Evolutionary conservation across 2,888 invertebrate species (phyloP).

Genomic region (Lutraria lutraria): DNA sequence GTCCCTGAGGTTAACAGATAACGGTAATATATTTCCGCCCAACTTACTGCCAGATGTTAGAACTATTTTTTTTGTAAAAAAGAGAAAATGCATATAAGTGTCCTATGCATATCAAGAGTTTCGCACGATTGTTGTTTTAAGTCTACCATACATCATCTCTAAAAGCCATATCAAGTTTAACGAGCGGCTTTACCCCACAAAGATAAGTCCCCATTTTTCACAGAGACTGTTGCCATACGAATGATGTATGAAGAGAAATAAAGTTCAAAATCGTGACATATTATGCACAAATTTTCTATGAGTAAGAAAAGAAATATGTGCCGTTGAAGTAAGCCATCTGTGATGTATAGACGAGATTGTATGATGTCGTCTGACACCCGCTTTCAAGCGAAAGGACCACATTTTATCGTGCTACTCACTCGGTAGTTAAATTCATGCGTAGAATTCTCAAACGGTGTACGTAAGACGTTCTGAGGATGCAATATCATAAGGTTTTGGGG

Average conservation of each 20-base stretch:
- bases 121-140: not conserved
- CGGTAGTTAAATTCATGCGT: too few species aligned
- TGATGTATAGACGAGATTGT: not conserved
- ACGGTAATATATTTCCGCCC: too few species aligned
- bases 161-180: not conserved
- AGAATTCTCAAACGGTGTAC: too few species aligned
- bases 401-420: too few species aligned
- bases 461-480: too few species aligned
- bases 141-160: not conserved
- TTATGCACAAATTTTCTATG: constrained; percentile 20
- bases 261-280: constrained; percentile 46
- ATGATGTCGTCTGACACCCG: not conserved
- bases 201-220: constrained; percentile 48
- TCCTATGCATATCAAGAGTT: not conserved
- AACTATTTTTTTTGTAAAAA: too few species aligned
- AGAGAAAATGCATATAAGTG: not conserved
- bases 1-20: too few species aligned
- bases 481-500: too few species aligned
- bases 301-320: constrained; percentile 37
- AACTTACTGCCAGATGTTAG: too few species aligned
- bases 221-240: constrained; percentile 38
- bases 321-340: constrained; percentile 1
- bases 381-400: not conserved
- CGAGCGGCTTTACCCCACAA: constrained; percentile 27
- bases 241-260: constrained; percentile 23